Conservation (phyloP, 37 sponge, comb jelly and placozoan species). For the Eunapius fragilis region DNA sequence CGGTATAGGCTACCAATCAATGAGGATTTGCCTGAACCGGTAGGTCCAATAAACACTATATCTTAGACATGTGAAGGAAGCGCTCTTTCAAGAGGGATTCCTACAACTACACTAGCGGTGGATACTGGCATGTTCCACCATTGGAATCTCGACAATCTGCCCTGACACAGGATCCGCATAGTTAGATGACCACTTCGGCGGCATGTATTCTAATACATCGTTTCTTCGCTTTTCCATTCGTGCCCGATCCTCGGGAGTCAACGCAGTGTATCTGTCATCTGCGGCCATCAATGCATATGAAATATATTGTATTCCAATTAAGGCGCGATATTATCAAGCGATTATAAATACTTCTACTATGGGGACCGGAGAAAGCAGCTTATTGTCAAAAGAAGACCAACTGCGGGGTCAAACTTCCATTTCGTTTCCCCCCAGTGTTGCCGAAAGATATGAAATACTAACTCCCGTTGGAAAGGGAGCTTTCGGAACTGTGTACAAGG, state of each 20-base stretch:
- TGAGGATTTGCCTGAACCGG: conserved; percentile 91
- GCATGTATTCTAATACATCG: conserved; percentile 50
- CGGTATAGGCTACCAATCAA: conserved; percentile 89
- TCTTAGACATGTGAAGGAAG: conserved; percentile 38
- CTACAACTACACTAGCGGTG: not conserved
- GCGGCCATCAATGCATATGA: not conserved
- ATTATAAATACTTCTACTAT: not conserved
- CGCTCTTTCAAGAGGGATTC: not conserved
- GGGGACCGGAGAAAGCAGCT: not conserved
- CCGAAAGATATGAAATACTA: conserved; percentile 49
- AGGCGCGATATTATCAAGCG: not conserved
- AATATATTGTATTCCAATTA: not conserved
- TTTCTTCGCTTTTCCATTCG: conserved; percentile 57
- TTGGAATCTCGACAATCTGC: conserved; percentile 25
- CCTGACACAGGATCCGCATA: conserved; percentile 64
- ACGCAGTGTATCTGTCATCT: not conserved
- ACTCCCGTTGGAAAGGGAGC: conserved; percentile 69
- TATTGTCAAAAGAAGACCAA: not conserved
- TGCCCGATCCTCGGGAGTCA: conserved; percentile 45
- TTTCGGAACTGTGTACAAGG: conserved; percentile 84
- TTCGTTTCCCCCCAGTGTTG: conserved; percentile 2
- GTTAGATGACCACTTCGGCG: conserved; percentile 60
- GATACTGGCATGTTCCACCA: conserved; percentile 81
- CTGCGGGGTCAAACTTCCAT: not conserved
- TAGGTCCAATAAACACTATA: conserved; percentile 90